These are phyloP conservation scores for Macrochelys suwanniensis DNA, from an alignment of 2,797 vertebrate species.

Conservation along the genomic window DNA sequence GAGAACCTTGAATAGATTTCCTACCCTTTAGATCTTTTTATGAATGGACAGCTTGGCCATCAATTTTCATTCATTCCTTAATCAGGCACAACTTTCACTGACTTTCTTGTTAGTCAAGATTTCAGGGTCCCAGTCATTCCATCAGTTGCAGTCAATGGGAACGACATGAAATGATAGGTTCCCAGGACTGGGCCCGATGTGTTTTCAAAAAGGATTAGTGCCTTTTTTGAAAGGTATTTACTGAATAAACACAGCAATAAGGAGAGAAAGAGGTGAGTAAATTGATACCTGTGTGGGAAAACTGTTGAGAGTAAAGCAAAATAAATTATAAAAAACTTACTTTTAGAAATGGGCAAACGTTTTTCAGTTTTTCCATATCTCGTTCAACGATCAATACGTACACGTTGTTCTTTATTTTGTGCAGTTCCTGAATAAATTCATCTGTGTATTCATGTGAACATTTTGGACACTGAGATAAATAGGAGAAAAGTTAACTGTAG, in stretches of 20 bases:
- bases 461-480: fast-evolving
- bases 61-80: neutral
- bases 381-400: fast-evolving
- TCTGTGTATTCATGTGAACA: neutral
- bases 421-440: neutral
- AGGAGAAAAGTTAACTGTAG: neutral
- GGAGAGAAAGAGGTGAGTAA: neutral
- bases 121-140: neutral
- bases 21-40: neutral
- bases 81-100: neutral
- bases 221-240: neutral
- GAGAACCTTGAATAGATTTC: neutral
- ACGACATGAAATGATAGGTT: neutral
- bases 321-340: neutral
- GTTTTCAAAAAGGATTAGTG: neutral
- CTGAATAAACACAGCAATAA: neutral
- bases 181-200: neutral
- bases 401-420: fast-evolving
- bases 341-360: fast-evolving
- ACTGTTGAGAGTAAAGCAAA: neutral
- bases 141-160: neutral
- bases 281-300: neutral
- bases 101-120: neutral
- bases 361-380: fast-evolving
- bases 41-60: neutral